Evolutionary conservation across 2,888 invertebrate genomes (phyloP), one percentile per base, ranked within the genome.

Genomic region (Netelia virgata): DNA sequence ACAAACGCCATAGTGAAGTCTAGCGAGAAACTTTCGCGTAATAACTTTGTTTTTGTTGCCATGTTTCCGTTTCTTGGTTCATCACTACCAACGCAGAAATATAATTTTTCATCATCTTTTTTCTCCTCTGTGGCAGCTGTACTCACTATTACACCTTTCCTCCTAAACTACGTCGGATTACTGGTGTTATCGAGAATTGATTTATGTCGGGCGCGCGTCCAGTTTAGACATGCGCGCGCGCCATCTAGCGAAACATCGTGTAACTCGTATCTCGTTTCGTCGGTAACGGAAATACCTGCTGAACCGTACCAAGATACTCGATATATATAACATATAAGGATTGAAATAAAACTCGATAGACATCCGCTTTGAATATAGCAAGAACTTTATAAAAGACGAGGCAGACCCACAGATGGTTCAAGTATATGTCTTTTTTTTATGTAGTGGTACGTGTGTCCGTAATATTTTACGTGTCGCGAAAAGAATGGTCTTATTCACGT

Each of bases 331-430:
- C 16, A 14, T 14, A 63, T 41, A n/a, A 14, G 36, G 11, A 50
- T 73, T 41, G 81, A 81, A 90, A 83, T 79, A 87, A 85, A 77
- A 72, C 57, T 61, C 75, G 16, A 43, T 61, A 80, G 70, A 66
- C 72, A 75, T 47, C 28, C 55, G 74, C 63, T 76, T 87, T 91
- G 92, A 92, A 92, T 92, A 91, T 92, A 92, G 92, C 92, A 92
- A 92, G 92, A 92, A 92, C 88, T 92, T 92, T 92, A 92, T 92
- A 92, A 92, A 92, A 92, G 92, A 92, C 90, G 92, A 91, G 92
- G 92, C 92, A 92, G 92, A 92, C 90, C 92, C 92, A 92, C 92
- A 92, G 92, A 91, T 90, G 91, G 91, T 91, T 91, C 89, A 91
- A 91, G 91, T 92, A 90, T 89, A 89, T 89, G 88, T 90, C 88